Evolutionary conservation across 2,113 vertebrate species (phyloP), one percentile per base, ranked within the genome.

Genomic region (Saccopteryx bilineata): DNA sequence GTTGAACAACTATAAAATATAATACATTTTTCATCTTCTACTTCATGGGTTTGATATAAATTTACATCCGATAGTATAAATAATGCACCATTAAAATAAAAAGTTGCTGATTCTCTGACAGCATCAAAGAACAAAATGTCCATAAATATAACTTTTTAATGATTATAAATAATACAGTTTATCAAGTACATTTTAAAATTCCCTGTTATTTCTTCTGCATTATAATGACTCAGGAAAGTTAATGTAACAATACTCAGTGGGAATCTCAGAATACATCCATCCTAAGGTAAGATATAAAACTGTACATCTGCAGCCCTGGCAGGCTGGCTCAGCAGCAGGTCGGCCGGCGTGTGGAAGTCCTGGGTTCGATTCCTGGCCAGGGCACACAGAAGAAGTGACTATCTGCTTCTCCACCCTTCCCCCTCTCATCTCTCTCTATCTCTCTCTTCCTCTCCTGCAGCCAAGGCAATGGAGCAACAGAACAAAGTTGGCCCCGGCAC

Each of bases 21-120:
- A 86, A 84, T 46, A 63, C 58, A 26, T 84, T 33, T 60, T 91
- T 89, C 26, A 93, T 66, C 87, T 96, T 74, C 33, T 72, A 90
- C 48, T 72, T 92, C 31, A n/a, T 17, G 5, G 72, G 24, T 69
- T 68, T 61, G 9, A 76, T 28, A 2, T 68, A 83, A 92, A 90
- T 46, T 83, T 85, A 91, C 24, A 68, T 56, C 54, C 7, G 15
- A 50, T 50, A 26, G n/a, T 71, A 83, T 85, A 78, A 94, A 54
- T 75, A 65, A 69, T 19, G 15, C 2, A 87, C 31, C 31, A 95
- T 80, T 56, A 91, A 87, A 61, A 87, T 82, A 80, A 96, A 66
- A 4, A 72, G 5, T 31, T 74, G 5, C 46, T 61, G 9, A 84
- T 65, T 90, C 56, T 81, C 81, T 65, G 6, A 74, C 24, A 52